Conservation (phyloP, 2,888 invertebrate genomes). For the Nycteola revayana region DNA sequence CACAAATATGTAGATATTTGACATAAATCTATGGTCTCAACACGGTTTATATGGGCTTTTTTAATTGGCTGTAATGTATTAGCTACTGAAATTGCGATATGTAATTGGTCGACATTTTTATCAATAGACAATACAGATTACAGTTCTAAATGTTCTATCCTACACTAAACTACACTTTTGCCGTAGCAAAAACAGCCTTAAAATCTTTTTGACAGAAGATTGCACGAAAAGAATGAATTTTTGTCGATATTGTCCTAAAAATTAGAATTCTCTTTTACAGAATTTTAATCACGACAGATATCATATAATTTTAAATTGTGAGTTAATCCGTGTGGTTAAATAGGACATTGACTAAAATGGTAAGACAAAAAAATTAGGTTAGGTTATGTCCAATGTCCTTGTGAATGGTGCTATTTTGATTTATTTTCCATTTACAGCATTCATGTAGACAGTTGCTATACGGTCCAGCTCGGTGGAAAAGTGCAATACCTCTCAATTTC, state of each 20-base stretch:
- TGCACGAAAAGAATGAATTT: constrained; percentile 56
- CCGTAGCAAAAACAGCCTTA: constrained; percentile 13
- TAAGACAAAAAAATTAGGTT: constrained; percentile 37
- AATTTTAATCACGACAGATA: constrained; percentile 34
- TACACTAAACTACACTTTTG: not conserved
- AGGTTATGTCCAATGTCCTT: constrained; percentile 60
- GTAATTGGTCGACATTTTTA: no score
- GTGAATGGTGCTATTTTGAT: constrained; percentile 26
- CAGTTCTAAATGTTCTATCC: no score
- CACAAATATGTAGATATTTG: no score
- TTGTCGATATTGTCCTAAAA: constrained; percentile 46
- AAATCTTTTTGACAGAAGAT: constrained; percentile 49
- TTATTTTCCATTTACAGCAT: constrained; percentile 58
- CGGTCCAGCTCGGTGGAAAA: constrained; percentile 73
- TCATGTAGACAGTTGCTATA: constrained; percentile 71
- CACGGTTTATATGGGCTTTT: no score
- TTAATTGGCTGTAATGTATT: no score
- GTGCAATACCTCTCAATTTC: constrained; percentile 57
- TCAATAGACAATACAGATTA: not conserved
- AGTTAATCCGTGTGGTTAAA: constrained; percentile 26
- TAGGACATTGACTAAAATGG: constrained; percentile 46
- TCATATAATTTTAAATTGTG: constrained; percentile 24
- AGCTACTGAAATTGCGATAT: no score
- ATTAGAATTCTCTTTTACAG: constrained; percentile 42
- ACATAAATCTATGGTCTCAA: no score